These are phyloP conservation scores for Ceratina calcarata DNA, from an alignment of 1,140 invertebrate genomes.

Conservation along the genomic window DNA sequence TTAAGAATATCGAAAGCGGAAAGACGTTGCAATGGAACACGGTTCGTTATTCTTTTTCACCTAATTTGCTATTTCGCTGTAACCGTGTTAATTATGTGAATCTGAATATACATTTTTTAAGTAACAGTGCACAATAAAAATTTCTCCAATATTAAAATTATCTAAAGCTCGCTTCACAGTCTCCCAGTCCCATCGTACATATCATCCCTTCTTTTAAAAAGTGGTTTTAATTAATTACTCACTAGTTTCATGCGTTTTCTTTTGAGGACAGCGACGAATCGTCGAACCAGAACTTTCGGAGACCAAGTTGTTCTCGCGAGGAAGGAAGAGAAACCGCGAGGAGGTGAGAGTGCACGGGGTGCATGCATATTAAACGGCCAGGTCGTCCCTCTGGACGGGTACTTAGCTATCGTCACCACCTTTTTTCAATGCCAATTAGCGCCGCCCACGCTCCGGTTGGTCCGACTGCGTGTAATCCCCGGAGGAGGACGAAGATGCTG, in stretches of 20 bases:
- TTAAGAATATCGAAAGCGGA: background rate
- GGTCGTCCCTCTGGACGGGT: constrained; percentile 46
- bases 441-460: constrained; percentile 61
- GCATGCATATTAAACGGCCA: constrained; percentile 24
- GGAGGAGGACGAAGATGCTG: background rate
- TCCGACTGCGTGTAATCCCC: constrained; percentile 46
- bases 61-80: background rate
- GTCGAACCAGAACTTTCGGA: constrained; percentile 31
- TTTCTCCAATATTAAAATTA: background rate
- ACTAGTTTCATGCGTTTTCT: constrained; percentile 60
- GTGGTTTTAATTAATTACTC: constrained; percentile 71
- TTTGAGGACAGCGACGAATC: constrained; percentile 23
- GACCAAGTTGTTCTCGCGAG: background rate
- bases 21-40: background rate
- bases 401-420: constrained; percentile 75
- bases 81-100: no score
- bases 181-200: background rate
- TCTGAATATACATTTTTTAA: no score
- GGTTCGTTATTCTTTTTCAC: background rate
- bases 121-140: background rate
- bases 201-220: constrained; percentile 6
- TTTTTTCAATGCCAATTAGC: constrained; percentile 79
- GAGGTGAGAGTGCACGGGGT: background rate
- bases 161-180: background rate
- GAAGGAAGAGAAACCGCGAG: constrained; percentile 26